Conservation (phyloP, 2,113 vertebrate species). For the Amblyopsis rosae region DNA sequence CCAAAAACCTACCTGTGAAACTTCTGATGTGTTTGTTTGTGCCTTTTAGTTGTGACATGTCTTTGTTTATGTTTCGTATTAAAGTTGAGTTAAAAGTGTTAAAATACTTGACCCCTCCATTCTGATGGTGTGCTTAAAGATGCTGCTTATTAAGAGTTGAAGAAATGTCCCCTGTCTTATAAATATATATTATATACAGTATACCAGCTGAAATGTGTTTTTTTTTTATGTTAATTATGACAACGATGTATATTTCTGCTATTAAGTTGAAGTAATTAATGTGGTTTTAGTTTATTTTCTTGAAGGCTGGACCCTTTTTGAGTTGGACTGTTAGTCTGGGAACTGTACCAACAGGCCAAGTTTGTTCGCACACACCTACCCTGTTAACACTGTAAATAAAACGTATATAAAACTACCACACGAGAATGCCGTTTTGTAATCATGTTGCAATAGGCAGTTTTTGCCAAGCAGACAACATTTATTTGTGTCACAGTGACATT, state of each 20-base stretch:
- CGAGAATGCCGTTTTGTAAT: conserved; percentile 8
- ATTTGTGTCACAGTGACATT: conserved; percentile 5
- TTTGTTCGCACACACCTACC: conserved; percentile 39
- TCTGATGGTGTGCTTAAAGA: conserved; percentile 53
- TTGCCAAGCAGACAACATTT: not conserved
- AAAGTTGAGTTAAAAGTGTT: conserved; percentile 61
- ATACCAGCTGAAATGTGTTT: conserved; percentile 37
- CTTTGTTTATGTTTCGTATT: conserved; percentile 34
- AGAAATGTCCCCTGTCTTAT: conserved; percentile 13
- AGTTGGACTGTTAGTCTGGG: conserved; percentile 41
- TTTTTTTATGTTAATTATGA: conserved; percentile 44
- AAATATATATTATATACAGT: conserved; percentile 12
- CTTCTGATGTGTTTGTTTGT: conserved; percentile 39
- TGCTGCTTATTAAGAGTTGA: conserved; percentile 59
- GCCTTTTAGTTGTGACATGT: conserved; percentile 4
- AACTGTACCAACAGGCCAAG: conserved; percentile 49
- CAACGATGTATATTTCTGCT: conserved; percentile 52
- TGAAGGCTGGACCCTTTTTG: conserved; percentile 55
- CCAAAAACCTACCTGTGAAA: conserved; percentile 19
- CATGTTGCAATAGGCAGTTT: not conserved
- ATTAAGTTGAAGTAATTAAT: conserved; percentile 41
- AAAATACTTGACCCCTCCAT: conserved; percentile 51
- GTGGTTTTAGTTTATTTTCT: conserved; percentile 35
- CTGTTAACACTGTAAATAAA: conserved; percentile 77
- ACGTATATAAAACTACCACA: conserved; percentile 56